Evolutionary conservation across 2,888 invertebrate genomes (phyloP).

Genomic region (Diarsia dahlii): DNA sequence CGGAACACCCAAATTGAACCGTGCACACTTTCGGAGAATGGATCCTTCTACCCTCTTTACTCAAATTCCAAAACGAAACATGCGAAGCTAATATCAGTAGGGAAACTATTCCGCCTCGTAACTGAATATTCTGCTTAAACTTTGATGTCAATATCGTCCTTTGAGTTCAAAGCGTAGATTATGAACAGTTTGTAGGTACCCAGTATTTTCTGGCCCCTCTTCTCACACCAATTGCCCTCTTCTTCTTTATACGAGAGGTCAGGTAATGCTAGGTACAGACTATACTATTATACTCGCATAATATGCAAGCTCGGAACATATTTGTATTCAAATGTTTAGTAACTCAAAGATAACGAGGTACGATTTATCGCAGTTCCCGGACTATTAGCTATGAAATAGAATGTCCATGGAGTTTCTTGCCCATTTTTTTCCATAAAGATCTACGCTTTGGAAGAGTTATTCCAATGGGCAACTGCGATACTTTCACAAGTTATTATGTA

Average conservation of each 20-base stretch:
- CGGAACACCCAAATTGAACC: neutral
- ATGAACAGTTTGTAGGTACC: too few relatives aligned
- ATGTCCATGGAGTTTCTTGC: too few relatives aligned
- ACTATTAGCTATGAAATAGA: too few relatives aligned
- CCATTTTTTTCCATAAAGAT: too few relatives aligned
- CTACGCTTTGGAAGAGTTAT: too few relatives aligned
- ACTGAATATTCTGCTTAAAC: constrained; percentile 34
- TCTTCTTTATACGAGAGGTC: too few relatives aligned
- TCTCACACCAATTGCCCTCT: too few relatives aligned
- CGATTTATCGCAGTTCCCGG: neutral
- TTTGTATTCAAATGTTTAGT: neutral
- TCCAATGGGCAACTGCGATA: too few relatives aligned
- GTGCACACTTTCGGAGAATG: neutral
- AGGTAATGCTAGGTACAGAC: too few relatives aligned
- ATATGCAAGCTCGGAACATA: neutral
- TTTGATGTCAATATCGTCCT: constrained; percentile 33
- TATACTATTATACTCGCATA: neutral
- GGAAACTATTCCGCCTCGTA: constrained; percentile 31
- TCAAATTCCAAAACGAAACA: constrained; percentile 21
- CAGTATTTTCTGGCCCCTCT: too few relatives aligned
- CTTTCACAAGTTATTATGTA: too few relatives aligned
- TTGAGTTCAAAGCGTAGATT: constrained; percentile 18
- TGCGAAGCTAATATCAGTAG: constrained; percentile 8
- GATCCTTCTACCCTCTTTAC: neutral
- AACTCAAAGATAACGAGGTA: neutral